Evolutionary conservation across 2,888 invertebrate species (phyloP).

Genomic region (Leptinotarsa peninsularis): DNA sequence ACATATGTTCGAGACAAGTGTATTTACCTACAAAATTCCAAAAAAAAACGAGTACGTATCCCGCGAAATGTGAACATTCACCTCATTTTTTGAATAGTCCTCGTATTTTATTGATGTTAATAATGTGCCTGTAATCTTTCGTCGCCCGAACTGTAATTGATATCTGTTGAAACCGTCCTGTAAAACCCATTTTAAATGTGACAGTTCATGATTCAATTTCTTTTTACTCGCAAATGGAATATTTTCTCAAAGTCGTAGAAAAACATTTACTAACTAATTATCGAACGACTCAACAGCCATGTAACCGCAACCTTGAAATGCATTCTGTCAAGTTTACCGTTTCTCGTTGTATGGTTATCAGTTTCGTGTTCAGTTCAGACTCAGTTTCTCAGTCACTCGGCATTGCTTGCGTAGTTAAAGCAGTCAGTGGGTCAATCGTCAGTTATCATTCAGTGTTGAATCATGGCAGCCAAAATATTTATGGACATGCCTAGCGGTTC

Average conservation of each 20-base stretch:
- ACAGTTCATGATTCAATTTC: no score
- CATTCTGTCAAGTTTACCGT: not conserved
- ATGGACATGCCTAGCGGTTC: constrained; percentile 37
- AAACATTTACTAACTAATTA: not conserved
- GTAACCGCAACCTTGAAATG: constrained; percentile 1
- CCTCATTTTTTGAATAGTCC: no score
- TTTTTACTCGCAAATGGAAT: no score
- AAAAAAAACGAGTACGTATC: no score
- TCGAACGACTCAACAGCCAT: not conserved
- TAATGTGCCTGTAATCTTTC: no score
- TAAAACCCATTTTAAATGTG: no score
- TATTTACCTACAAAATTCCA: no score
- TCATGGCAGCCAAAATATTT: constrained; percentile 33
- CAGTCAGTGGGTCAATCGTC: not conserved
- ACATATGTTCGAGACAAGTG: no score
- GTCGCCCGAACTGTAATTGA: no score
- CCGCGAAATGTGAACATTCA: no score
- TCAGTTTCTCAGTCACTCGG: not conserved
- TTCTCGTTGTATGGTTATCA: not conserved
- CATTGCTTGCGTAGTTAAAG: not conserved
- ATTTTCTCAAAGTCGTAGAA: not conserved
- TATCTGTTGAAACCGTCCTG: no score
- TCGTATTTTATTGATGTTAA: no score
- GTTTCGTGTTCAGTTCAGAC: not conserved
- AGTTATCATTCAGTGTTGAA: not conserved